Base-by-base conservation (phyloP, 2,888 invertebrate species). In the Trichogramma evanescens region DNA sequence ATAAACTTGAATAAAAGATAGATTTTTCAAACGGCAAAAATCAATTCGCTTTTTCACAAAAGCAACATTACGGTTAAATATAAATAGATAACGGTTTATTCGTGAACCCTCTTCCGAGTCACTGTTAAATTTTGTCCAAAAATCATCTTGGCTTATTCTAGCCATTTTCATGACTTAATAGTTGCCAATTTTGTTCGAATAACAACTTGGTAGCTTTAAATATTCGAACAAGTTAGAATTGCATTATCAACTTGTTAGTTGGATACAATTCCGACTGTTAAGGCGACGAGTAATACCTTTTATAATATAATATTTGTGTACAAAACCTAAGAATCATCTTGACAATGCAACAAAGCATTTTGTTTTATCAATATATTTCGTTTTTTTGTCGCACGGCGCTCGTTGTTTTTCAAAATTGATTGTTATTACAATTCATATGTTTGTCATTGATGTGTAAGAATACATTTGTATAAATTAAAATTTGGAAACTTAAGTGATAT, bases 21-120 rank as follows among this genome's bases (percentile, higher is more conserved):
- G 54, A 40, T 58, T 42, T n/a, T 61, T 50, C 56, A 66, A 74
- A 74, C 72, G 74, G 74, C 73, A 76, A 73, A 74, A 73, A 74
- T 75, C 74, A 69, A 70, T 71, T 70, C 67, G 65, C 67, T 62
- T 71, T 64, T 69, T 70, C 64, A 54, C 62, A 55, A 48, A 59
- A 61, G 50, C 59, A 63, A 66, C 54, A 58, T 65, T 57, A 63
- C 54, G 52, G 48, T 49, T 48, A 54, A 51, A 66, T 41, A 61
- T 59, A 66, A 63, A 69, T 67, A 66, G 66, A 65, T 65, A 68
- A 64, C 66, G 70, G 68, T 68, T 68, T 66, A 66, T 66, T 62
- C 68, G 69, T 59, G 61, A 65, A 65, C 66, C 70, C 68, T 70
- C 69, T 68, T 70, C 70, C 70, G 70, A 69, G 62, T 67, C 66